Evolutionary conservation across 2,797 vertebrate genomes (phyloP).

Genomic region (Manis pentadactyla): DNA sequence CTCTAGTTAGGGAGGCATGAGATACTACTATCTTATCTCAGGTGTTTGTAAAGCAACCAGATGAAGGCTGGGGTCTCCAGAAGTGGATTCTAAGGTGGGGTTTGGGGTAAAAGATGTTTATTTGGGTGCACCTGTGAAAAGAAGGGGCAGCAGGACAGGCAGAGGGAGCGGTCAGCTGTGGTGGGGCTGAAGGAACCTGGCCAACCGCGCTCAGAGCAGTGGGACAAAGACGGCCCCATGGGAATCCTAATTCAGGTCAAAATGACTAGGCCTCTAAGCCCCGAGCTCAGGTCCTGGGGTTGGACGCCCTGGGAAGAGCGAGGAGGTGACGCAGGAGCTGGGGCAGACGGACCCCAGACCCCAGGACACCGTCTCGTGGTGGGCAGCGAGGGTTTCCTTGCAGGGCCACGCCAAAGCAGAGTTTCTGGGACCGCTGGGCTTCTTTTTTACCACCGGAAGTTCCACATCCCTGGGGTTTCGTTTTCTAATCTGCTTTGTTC

Average conservation of each 20-base stretch:
- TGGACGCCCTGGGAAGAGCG: background rate
- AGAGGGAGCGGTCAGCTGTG: background rate
- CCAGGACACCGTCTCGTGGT: background rate
- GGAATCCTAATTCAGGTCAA: background rate
- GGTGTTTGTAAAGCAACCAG: background rate
- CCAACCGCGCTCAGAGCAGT: background rate
- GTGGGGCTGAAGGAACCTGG: background rate
- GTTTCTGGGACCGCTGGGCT: background rate
- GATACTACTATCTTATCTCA: background rate
- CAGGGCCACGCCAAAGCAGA: background rate
- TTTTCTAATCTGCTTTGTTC: background rate
- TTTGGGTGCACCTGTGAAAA: background rate
- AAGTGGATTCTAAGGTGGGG: background rate
- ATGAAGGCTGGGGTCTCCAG: background rate
- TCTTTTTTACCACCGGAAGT: background rate
- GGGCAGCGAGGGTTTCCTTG: too few species aligned
- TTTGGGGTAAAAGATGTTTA: background rate
- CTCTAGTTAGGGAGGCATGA: background rate
- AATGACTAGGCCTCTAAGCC: background rate
- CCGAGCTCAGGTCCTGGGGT: background rate
- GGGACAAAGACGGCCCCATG: background rate
- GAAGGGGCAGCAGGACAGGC: background rate
- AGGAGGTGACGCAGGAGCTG: too few species aligned
- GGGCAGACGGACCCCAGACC: background rate
- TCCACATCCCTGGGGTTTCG: background rate